These are phyloP conservation scores for Rhagophthalmus giganteus DNA, from an alignment of 2,888 invertebrate species.

Conservation along the genomic window DNA sequence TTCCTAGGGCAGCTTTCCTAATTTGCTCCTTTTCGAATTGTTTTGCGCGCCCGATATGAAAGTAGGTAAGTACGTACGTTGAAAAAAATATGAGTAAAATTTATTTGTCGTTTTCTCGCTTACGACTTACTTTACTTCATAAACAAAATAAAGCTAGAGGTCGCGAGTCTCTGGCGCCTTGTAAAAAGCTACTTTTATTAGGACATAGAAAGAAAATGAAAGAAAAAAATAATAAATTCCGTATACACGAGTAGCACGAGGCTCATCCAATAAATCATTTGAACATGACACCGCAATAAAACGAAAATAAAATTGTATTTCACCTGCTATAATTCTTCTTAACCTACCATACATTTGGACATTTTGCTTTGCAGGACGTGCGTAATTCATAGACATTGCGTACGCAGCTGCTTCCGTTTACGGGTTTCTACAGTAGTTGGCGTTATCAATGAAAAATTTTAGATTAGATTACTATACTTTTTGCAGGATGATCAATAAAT, in stretches of 20 bases:
- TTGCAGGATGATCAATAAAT: no score
- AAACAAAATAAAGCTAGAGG: conserved; percentile 23
- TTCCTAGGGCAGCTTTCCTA: conserved; percentile 8
- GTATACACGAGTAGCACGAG: conserved; percentile 41
- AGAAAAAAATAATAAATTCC: conserved; percentile 38
- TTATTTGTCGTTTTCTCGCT: conserved; percentile 17
- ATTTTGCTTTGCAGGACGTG: conserved; percentile 25
- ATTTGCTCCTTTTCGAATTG: conserved; percentile 20
- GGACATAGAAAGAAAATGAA: conserved; percentile 27
- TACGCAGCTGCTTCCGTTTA: conserved; percentile 5
- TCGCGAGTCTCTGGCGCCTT: conserved; percentile 23
- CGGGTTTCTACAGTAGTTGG: background rate
- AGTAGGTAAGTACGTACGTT: no score
- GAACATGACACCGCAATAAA: conserved; percentile 45
- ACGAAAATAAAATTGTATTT: conserved; percentile 44
- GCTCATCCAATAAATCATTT: conserved; percentile 44
- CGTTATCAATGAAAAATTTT: no score
- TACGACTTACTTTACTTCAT: conserved; percentile 24
- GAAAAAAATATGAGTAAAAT: no score
- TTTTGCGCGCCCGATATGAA: background rate
- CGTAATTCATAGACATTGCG: conserved; percentile 24
- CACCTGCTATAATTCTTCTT: conserved; percentile 43
- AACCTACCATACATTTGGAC: conserved; percentile 33
- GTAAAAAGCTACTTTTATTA: conserved; percentile 27
- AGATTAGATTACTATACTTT: no score